A percentile compares a stretch with the other conserved stretches of the same genome.
These are phyloP conservation scores for Zaprionus nigranus DNA, from an alignment of 1,140 invertebrate species.

Conservation along the genomic window DNA sequence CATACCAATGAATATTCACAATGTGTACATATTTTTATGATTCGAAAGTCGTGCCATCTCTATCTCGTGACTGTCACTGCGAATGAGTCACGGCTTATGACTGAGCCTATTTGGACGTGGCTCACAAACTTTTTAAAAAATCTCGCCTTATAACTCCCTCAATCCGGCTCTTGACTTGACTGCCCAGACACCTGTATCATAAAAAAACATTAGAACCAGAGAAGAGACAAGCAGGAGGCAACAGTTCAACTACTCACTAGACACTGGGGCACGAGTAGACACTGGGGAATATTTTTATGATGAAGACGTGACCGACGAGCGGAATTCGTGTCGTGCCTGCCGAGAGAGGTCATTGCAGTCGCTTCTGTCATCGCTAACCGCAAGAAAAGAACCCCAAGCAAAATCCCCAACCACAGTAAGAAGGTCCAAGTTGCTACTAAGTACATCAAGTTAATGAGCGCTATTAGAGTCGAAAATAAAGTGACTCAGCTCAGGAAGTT, in stretches of 20 bases:
- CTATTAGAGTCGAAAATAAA: conserved; percentile 47
- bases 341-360: conserved; percentile 9
- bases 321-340: conserved; percentile 12
- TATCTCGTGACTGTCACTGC: conserved; percentile 3
- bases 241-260: background rate
- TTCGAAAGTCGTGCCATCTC: background rate
- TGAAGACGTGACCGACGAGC: conserved; percentile 53
- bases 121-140: conserved; percentile 57
- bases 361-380: conserved; percentile 26
- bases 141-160: conserved; percentile 26
- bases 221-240: background rate
- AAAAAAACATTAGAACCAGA: conserved; percentile 44
- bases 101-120: conserved; percentile 52
- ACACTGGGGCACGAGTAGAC: conserved; percentile 33
- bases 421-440: conserved; percentile 16
- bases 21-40: too few relatives aligned
- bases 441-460: conserved; percentile 59
- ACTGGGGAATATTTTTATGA: conserved; percentile 55
- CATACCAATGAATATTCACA: too few relatives aligned
- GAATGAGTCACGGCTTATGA: conserved; percentile 41
- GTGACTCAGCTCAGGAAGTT: conserved; percentile 69
- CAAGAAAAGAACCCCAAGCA: conserved; percentile 13
- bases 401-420: background rate
- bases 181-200: conserved; percentile 52
- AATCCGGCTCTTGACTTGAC: background rate